These are phyloP conservation scores for Porites rus DNA, from an alignment of 92 coral and sea anemone genomes.

Conservation along the genomic window DNA sequence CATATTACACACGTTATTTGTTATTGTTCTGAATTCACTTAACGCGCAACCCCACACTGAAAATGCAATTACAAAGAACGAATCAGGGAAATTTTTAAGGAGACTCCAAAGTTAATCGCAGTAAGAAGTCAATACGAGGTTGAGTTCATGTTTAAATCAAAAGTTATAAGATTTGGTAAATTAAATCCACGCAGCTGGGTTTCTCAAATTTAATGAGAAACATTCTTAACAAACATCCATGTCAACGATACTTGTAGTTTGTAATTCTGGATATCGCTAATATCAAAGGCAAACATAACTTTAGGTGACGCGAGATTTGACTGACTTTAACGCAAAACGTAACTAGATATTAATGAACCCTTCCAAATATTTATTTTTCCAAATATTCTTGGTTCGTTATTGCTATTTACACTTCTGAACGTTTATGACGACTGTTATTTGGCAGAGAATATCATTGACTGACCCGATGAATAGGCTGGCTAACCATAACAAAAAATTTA, in stretches of 20 bases:
- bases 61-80: background rate
- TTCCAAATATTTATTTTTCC: background rate
- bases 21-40: background rate
- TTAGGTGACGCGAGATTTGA: background rate
- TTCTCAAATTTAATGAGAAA: background rate
- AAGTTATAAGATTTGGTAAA: constrained; percentile 16
- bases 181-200: constrained; percentile 25
- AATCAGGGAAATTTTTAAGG: background rate
- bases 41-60: background rate
- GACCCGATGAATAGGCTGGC: background rate
- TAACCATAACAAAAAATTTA: no score
- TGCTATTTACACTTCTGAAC: background rate
- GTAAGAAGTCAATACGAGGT: background rate
- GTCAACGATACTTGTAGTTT: background rate
- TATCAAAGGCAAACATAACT: background rate
- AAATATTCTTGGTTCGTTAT: background rate
- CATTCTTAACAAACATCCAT: no score
- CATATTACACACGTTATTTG: no score
- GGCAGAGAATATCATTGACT: background rate
- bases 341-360: background rate
- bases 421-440: background rate
- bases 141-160: constrained; percentile 22
- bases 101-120: background rate
- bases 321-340: background rate
- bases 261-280: background rate